Conservation (phyloP, 2,797 vertebrate species). For the Rhyacichthys aspro region DNA sequence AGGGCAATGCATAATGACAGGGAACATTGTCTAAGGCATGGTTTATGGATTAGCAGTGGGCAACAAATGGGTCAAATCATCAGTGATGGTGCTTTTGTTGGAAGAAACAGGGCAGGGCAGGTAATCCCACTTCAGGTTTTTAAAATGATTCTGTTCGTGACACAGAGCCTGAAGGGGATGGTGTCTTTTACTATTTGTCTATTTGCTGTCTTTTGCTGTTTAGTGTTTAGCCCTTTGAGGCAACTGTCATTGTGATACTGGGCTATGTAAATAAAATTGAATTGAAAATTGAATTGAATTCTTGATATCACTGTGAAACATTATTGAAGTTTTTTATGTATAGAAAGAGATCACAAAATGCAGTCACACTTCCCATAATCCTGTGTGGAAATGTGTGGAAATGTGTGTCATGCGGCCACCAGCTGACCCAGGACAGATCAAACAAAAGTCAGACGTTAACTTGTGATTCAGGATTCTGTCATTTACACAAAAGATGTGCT, state of each 20-base stretch:
- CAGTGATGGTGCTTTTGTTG: conserved; percentile 21
- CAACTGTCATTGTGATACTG: too few relatives aligned
- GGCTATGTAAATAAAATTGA: too few relatives aligned
- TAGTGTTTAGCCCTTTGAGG: too few relatives aligned
- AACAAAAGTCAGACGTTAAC: background rate
- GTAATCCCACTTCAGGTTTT: background rate
- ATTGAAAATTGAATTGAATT: too few relatives aligned
- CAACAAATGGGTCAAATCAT: conserved; percentile 17
- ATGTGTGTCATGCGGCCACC: conserved; percentile 4
- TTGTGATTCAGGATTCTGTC: conserved; percentile 5
- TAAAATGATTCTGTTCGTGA: too few relatives aligned
- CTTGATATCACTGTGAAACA: background rate
- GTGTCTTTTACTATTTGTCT: too few relatives aligned
- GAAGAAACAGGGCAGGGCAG: background rate
- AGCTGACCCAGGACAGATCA: background rate
- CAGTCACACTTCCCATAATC: conserved; percentile 16
- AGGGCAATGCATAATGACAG: conserved; percentile 30
- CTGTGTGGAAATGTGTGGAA: background rate
- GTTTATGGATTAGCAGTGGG: conserved; percentile 19
- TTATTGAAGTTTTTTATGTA: background rate
- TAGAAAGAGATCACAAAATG: too few relatives aligned
- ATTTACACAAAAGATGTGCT: background rate
- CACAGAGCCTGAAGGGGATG: too few relatives aligned
- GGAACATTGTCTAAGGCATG: conserved; percentile 21
- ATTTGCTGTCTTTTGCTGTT: too few relatives aligned